These are phyloP conservation scores for Galaxea fascicularis DNA, from an alignment of 92 coral and sea anemone genomes.

Conservation along the genomic window DNA sequence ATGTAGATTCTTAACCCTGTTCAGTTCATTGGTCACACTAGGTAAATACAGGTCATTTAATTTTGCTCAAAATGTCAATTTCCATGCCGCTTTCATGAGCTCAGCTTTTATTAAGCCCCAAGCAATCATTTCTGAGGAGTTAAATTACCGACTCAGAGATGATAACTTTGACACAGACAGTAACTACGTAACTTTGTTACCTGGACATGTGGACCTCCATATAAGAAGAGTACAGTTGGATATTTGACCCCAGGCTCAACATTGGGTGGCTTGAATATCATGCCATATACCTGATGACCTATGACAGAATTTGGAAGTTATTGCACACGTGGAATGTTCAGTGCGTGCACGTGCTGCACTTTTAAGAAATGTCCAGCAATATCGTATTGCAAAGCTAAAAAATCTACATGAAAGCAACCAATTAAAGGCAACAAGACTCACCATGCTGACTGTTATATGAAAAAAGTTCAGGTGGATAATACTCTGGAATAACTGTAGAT, in stretches of 20 bases:
- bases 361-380: neutral
- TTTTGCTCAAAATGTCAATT: too few relatives aligned
- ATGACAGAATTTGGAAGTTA: neutral
- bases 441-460: constrained; percentile 89
- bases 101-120: too few relatives aligned
- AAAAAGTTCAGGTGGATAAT: constrained; percentile 87
- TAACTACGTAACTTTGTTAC: constrained; percentile 24
- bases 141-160: too few relatives aligned
- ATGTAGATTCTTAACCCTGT: too few relatives aligned
- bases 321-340: neutral
- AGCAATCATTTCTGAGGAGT: too few relatives aligned
- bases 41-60: too few relatives aligned
- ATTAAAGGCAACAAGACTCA: constrained; percentile 33
- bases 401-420: neutral
- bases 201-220: constrained; percentile 99
- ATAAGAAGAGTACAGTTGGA: constrained; percentile 91
- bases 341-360: neutral
- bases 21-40: too few relatives aligned
- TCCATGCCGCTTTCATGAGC: too few relatives aligned
- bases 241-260: constrained; percentile 85
- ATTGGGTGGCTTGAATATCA: constrained; percentile 88
- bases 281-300: constrained; percentile 95
- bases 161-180: too few relatives aligned
- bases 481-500: constrained; percentile 68
- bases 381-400: neutral